Conservation (phyloP, 2,113 vertebrate genomes). For the Grallaria varia region DNA sequence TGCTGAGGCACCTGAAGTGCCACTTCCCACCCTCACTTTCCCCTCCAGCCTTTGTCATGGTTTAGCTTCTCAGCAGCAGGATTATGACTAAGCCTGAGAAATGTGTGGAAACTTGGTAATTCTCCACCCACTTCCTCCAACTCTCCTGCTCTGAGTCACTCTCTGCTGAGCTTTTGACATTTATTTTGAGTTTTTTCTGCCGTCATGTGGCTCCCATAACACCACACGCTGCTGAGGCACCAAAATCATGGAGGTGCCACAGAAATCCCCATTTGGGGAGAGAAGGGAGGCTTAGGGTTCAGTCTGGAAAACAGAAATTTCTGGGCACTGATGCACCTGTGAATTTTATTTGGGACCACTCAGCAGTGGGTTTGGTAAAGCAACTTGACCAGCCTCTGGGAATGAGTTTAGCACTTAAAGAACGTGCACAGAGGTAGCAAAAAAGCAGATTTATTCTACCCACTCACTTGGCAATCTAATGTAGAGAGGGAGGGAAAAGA, state of each 20-base stretch:
- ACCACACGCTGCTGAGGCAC: background rate
- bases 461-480: accelerated
- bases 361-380: background rate
- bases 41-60: background rate
- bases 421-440: background rate
- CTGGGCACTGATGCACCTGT: background rate
- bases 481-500: background rate
- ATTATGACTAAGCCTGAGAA: conserved; percentile 55
- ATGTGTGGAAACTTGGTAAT: conserved; percentile 58
- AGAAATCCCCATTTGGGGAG: background rate
- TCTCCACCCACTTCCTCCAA: conserved; percentile 53
- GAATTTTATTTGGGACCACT: background rate
- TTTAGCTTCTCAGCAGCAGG: conserved; percentile 31
- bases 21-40: background rate
- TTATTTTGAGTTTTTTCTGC: conserved; percentile 39
- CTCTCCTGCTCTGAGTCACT: conserved; percentile 53
- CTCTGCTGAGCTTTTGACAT: conserved; percentile 40
- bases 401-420: background rate
- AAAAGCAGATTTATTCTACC: background rate
- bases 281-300: background rate
- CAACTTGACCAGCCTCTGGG: background rate
- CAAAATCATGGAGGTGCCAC: background rate
- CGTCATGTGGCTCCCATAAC: background rate
- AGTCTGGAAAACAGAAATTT: background rate
- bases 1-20: background rate